phyloP scores from a whole-genome alignment of 2,888 invertebrate genomes.

The Rapana venosa region DNA sequence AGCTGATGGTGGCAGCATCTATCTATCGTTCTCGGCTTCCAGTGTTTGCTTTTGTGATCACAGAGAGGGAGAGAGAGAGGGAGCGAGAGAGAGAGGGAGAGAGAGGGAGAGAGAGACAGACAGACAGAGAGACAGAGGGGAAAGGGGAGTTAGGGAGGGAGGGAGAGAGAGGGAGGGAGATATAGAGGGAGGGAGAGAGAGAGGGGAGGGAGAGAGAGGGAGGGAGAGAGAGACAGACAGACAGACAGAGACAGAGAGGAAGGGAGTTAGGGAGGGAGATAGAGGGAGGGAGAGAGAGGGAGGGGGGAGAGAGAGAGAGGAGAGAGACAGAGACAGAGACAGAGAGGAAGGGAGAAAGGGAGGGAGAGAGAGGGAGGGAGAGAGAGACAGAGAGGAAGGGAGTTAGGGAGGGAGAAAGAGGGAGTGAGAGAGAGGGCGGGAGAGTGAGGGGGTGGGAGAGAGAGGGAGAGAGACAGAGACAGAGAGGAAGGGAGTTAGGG shows the following conservation, averaged over 20 bases:
- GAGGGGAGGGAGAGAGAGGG: not conserved
- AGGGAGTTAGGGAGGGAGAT: not conserved
- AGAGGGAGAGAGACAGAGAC: slow-evolving; percentile 2
- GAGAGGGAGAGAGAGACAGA: not conserved
- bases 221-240: not conserved
- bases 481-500: not conserved
- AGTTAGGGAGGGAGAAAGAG: too few species aligned
- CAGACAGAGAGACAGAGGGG: not conserved
- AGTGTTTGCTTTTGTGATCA: too few species aligned
- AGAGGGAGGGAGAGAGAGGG: not conserved
- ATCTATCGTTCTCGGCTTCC: too few species aligned
- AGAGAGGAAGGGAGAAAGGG: not conserved
- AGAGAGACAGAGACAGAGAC: not conserved
- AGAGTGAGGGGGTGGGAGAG: not conserved
- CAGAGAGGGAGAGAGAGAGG: not conserved
- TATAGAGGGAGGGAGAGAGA: not conserved
- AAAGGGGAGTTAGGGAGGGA: not conserved
- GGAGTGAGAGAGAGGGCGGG: not conserved
- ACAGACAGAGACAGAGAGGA: not conserved
- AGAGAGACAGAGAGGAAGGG: too few species aligned
- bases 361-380: not conserved
- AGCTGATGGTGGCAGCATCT: too few species aligned
- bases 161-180: not conserved
- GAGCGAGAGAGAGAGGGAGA: not conserved
- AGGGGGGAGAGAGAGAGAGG: not conserved